phyloP scores from a whole-genome alignment of 2,113 vertebrate genomes.

The Athene cunicularia region DNA sequence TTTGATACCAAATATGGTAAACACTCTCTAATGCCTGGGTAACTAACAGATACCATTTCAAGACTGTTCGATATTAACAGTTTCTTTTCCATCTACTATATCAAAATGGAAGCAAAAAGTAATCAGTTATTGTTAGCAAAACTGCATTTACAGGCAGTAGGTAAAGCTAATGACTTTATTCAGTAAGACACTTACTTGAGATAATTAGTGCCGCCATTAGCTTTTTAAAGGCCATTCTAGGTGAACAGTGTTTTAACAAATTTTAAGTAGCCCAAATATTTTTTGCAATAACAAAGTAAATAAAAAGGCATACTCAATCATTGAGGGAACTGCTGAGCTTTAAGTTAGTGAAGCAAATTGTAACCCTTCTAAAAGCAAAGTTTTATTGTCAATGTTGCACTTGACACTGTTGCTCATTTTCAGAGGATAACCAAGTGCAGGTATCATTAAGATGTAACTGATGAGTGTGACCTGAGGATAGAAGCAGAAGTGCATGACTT shows the following conservation, averaged over 20 bases:
- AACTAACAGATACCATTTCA: neutral
- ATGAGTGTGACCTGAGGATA: neutral
- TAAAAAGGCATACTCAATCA: neutral
- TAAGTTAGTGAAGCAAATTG: neutral
- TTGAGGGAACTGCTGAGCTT: neutral
- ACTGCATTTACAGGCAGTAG: neutral
- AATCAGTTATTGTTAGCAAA: neutral
- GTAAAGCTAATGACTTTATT: neutral
- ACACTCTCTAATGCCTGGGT: neutral
- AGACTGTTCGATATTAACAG: neutral
- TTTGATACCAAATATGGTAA: neutral
- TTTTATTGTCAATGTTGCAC: neutral
- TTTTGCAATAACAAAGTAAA: neutral
- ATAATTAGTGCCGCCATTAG: neutral
- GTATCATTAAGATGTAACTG: neutral
- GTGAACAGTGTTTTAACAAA: neutral
- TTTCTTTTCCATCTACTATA: neutral
- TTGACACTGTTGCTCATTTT: neutral
- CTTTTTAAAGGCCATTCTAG: neutral
- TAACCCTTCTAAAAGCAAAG: neutral
- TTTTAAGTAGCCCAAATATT: neutral
- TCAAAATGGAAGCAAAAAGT: neutral
- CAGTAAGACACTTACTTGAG: neutral
- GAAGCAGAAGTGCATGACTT: neutral
- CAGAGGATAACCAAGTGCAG: neutral